A percentile compares a stretch with the other conserved stretches of the same genome.
These are phyloP conservation scores for Eupithecia insigniata DNA, from an alignment of 2,888 invertebrate species.

Conservation along the genomic window DNA sequence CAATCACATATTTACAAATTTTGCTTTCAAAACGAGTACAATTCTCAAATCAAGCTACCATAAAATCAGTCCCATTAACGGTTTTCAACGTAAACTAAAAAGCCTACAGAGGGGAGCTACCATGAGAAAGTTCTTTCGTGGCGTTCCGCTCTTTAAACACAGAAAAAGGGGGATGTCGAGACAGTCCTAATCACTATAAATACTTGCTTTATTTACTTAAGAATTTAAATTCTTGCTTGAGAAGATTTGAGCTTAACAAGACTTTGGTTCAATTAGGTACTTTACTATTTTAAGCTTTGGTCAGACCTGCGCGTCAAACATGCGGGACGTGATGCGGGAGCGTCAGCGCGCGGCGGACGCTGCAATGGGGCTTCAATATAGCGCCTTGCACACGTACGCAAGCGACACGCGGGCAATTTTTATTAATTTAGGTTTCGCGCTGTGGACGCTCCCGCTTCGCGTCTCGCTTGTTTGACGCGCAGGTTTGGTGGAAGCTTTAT, in stretches of 20 bases:
- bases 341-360: too few species aligned
- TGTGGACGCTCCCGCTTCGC: too few species aligned
- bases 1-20: not conserved
- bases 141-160: conserved; percentile 78
- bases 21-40: not conserved
- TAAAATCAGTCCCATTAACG: not conserved
- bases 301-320: too few species aligned
- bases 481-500: too few species aligned
- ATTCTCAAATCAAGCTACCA: not conserved
- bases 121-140: conserved; percentile 77
- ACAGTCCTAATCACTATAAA: conserved; percentile 55
- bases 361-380: too few species aligned
- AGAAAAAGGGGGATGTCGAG: conserved; percentile 74
- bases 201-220: not conserved
- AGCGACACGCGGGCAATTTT: too few species aligned
- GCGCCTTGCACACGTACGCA: too few species aligned
- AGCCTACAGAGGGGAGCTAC: conserved; percentile 11
- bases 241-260: conserved; percentile 47
- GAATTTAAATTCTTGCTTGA: conserved; percentile 50
- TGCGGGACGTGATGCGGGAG: too few species aligned
- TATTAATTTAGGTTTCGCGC: too few species aligned
- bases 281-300: too few species aligned
- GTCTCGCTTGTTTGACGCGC: too few species aligned
- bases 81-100: conserved; percentile 4
- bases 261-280: too few species aligned